Evolutionary conservation across 2,888 invertebrate species (phyloP).

Genomic region (Stenichneumon culpator): DNA sequence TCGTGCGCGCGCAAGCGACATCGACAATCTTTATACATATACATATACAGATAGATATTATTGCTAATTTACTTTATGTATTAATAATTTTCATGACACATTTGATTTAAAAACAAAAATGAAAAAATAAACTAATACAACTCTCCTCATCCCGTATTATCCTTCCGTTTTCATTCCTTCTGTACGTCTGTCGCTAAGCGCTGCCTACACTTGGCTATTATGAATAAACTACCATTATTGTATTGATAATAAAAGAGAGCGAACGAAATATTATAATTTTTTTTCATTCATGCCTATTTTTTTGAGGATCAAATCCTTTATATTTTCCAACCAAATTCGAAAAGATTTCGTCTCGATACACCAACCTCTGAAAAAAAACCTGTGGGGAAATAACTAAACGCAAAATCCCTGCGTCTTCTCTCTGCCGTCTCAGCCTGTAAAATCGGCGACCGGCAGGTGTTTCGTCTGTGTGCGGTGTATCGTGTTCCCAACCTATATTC

Average conservation of each 20-base stretch:
- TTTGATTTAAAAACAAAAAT: conserved; percentile 5
- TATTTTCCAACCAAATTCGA: too few species aligned
- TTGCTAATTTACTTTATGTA: conserved; percentile 43
- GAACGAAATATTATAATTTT: conserved; percentile 46
- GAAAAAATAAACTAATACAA: not conserved
- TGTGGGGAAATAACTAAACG: not conserved
- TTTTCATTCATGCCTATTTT: not conserved
- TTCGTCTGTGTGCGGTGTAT: conserved; percentile 3
- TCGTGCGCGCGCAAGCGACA: conserved; percentile 49
- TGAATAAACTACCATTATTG: conserved; percentile 67
- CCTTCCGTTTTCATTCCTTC: conserved; percentile 39
- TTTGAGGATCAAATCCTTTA: not conserved
- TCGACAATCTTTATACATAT: conserved; percentile 66
- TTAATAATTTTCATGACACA: conserved; percentile 46
- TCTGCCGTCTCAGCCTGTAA: not conserved
- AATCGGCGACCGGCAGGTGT: conserved; percentile 26
- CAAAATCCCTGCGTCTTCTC: not conserved
- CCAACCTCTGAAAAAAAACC: not conserved
- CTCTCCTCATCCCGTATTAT: conserved; percentile 7
- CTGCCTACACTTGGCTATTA: conserved; percentile 65
- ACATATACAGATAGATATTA: conserved; percentile 31
- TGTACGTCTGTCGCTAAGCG: conserved; percentile 53
- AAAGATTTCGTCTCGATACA: too few species aligned
- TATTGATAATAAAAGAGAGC: conserved; percentile 70
- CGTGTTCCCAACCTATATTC: not conserved